phyloP scores from a whole-genome alignment of 2,888 invertebrate species.

The Morpho deidamia region DNA sequence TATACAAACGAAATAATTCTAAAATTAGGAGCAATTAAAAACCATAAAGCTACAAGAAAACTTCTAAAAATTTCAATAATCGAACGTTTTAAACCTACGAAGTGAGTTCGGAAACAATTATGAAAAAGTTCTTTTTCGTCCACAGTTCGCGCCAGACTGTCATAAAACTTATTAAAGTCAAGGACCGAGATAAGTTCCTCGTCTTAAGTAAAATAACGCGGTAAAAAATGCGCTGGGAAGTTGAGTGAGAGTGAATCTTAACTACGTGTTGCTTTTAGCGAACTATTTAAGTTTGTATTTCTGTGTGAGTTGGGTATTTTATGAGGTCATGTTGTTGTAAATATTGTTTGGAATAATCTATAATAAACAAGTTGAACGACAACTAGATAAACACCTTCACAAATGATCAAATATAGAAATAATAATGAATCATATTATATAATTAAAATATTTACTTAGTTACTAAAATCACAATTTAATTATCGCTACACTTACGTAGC shows the following conservation, averaged over 20 bases:
- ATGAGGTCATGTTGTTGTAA: neutral
- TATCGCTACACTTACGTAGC: slow-evolving; percentile 24
- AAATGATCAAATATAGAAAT: neutral
- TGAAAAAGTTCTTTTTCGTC: slow-evolving; percentile 72
- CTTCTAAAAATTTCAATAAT: slow-evolving; percentile 60
- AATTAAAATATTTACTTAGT: neutral
- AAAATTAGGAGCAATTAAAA: slow-evolving; percentile 13
- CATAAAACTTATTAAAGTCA: slow-evolving; percentile 79
- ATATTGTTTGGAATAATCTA: no score
- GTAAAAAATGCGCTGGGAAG: slow-evolving; percentile 68
- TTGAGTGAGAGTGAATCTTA: slow-evolving; percentile 68
- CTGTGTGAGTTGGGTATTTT: neutral
- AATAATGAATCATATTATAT: neutral
- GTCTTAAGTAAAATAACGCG: slow-evolving; percentile 77
- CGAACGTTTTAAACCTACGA: slow-evolving; percentile 57
- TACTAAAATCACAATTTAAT: slow-evolving; percentile 5
- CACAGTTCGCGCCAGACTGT: slow-evolving; percentile 73
- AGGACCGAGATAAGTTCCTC: slow-evolving; percentile 77
- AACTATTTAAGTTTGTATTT: slow-evolving; percentile 36
- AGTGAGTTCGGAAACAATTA: slow-evolving; percentile 71
- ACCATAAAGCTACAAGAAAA: slow-evolving; percentile 50
- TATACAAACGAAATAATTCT: neutral
- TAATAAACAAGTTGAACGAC: no score
- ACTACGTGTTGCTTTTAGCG: slow-evolving; percentile 66
- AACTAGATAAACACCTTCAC: no score